Base-by-base conservation (phyloP, 2,888 invertebrate species). In the Tetranychus piercei region DNA sequence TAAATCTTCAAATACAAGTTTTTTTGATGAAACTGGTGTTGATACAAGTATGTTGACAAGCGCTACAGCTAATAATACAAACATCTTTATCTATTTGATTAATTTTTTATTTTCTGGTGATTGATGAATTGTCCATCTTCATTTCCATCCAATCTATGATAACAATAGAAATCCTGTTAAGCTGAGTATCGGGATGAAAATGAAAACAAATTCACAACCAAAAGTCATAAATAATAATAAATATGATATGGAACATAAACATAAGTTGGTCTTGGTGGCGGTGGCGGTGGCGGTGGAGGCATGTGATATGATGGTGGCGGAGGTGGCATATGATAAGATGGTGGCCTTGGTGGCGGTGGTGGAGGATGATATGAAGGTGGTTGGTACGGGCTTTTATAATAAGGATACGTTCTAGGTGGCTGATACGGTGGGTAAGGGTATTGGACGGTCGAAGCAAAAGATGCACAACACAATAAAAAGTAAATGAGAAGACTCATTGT, bases 151-250 rank as follows among this genome's bases (percentile, higher is more conserved):
- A 77, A 44, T 7, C 76, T 88, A 67, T 90, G 88, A 81, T 92
- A 0, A 91, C 89, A 0, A 94, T 92, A 0, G 91, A 83, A 96
- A 96, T 6, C 96, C 96, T 94, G 84, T 89, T 89, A 55, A 90
- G 88, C 79, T 94, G 87, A 0, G 93, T 90, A 81, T 96, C 96
- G 0, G 93, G 90, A 74, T 89, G 87, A 84, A 96, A 96, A n/a
- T n/a, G n/a, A n/a, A n/a, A n/a, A n/a, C n/a, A n/a, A n/a, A n/a
- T n/a, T n/a, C n/a, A n/a, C n/a, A n/a, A n/a, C n/a, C n/a, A n/a
- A n/a, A n/a, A n/a, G n/a, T n/a, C n/a, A n/a, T n/a, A 34, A 5
- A 34, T 34, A 34, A 34, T 34, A 34, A 34, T 34, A 34, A 34
- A 34, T 34, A 3, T 3, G 34, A 34, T 34, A 34, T 34, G 34